Conservation (phyloP, 2,888 invertebrate genomes). For the Eulithis prunata region DNA sequence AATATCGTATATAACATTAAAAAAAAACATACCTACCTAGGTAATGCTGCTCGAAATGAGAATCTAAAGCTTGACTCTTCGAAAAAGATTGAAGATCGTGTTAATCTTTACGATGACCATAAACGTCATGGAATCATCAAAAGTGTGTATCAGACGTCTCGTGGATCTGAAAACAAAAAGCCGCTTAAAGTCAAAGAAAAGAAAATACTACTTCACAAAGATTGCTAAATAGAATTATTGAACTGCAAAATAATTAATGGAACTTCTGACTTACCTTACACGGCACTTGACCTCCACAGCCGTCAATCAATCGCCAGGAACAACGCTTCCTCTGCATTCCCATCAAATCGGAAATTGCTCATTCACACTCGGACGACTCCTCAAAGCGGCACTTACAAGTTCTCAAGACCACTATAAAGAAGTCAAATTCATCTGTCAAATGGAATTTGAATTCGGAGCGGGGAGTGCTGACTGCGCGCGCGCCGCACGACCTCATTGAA, state of each 20-base stretch:
- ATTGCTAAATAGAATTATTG: slow-evolving; percentile 22
- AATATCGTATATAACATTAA: too few species aligned
- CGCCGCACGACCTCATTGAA: slow-evolving; percentile 67
- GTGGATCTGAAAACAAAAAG: slow-evolving; percentile 13
- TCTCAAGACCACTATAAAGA: slow-evolving; percentile 63
- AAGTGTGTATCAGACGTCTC: not conserved
- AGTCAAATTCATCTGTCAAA: slow-evolving; percentile 69
- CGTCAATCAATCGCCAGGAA: slow-evolving; percentile 48
- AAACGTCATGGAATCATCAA: too few species aligned
- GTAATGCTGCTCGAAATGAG: too few species aligned
- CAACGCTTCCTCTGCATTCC: slow-evolving; percentile 55
- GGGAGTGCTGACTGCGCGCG: slow-evolving; percentile 59
- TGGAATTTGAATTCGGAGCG: slow-evolving; percentile 60
- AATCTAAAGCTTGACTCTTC: too few species aligned
- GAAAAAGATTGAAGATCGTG: too few species aligned
- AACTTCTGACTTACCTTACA: slow-evolving; percentile 9
- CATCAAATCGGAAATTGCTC: slow-evolving; percentile 74
- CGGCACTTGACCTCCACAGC: slow-evolving; percentile 46
- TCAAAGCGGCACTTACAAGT: slow-evolving; percentile 59
- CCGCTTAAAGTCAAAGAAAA: slow-evolving; percentile 1
- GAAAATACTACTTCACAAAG: slow-evolving; percentile 8
- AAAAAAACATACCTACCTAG: too few species aligned
- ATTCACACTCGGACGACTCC: slow-evolving; percentile 72
- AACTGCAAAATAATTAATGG: slow-evolving; percentile 27
- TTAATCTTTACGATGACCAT: too few species aligned